Conservation (phyloP, 2,888 invertebrate species). For the Leptopilina myrica region DNA sequence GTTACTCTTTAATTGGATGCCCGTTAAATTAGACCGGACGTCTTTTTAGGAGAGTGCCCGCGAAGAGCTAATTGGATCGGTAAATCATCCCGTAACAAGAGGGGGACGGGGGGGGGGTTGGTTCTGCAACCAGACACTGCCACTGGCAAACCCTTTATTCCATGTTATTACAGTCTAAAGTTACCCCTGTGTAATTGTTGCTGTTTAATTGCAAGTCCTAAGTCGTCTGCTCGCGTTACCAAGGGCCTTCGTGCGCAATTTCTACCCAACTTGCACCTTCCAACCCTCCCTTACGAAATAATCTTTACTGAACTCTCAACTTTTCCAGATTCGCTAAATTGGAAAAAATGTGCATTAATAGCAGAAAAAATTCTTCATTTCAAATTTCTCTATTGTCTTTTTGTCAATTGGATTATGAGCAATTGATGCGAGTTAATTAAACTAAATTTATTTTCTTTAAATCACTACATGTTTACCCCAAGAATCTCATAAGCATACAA, state of each 20-base stretch:
- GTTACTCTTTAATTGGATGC: constrained; percentile 75
- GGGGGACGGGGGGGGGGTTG: no score
- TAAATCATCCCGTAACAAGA: constrained; percentile 76
- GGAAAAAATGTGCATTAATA: not conserved
- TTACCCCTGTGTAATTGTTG: constrained; percentile 77
- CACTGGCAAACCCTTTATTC: constrained; percentile 75
- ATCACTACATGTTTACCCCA: no score
- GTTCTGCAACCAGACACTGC: constrained; percentile 68
- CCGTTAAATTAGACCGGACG: constrained; percentile 76
- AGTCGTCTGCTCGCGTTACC: constrained; percentile 69
- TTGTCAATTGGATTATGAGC: no score
- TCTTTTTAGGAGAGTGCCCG: constrained; percentile 72
- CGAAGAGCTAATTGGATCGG: constrained; percentile 76
- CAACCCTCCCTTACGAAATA: constrained; percentile 44
- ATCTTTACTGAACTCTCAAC: constrained; percentile 6
- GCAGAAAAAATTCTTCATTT: no score
- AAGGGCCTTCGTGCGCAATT: constrained; percentile 59
- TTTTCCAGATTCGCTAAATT: not conserved
- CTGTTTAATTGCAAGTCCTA: constrained; percentile 77
- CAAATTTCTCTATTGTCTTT: no score
- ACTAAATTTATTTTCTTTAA: no score
- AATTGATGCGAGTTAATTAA: no score
- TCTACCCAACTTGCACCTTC: constrained; percentile 57
- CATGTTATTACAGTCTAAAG: constrained; percentile 77
- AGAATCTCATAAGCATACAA: no score